Evolutionary conservation across 64 coral and sea anemone genomes (phyloP).

Genomic region (Hydrozoanthus tunicans): DNA sequence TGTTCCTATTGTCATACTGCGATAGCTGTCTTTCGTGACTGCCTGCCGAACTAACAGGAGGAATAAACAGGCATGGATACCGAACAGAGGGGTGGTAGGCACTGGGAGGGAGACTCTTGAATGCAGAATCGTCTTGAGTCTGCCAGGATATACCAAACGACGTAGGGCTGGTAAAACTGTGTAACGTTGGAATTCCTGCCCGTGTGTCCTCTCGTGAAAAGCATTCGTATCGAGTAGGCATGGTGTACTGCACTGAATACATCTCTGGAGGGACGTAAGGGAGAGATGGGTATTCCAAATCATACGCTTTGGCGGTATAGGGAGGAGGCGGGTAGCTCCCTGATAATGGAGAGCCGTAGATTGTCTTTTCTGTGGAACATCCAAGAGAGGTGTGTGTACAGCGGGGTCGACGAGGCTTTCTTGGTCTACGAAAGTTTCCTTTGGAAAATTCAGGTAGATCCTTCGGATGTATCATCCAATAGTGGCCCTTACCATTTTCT

Average conservation of each 20-base stretch:
- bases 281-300: conserved; percentile 43
- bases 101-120: conserved; percentile 36
- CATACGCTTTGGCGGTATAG: conserved; percentile 35
- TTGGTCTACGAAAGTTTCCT: conserved; percentile 52
- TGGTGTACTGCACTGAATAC: conserved; percentile 47
- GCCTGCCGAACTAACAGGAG: conserved; percentile 43
- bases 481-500: conserved; percentile 53
- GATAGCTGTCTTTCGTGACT: conserved; percentile 47
- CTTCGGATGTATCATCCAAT: conserved; percentile 58
- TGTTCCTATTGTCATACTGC: conserved; percentile 54
- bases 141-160: conserved; percentile 51
- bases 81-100: conserved; percentile 53
- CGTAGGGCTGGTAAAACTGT: conserved; percentile 38
- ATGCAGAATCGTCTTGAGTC: conserved; percentile 52
- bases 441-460: conserved; percentile 53
- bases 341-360: conserved; percentile 22
- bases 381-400: conserved; percentile 44
- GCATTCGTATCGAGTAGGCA: conserved; percentile 44
- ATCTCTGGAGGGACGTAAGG: conserved; percentile 48
- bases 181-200: conserved; percentile 22
- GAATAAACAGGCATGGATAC: conserved; percentile 56
- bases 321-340: conserved; percentile 29
- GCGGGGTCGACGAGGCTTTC: conserved; percentile 46
- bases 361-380: conserved; percentile 22
- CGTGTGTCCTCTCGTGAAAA: conserved; percentile 40